Base-by-base conservation (phyloP, 2,797 vertebrate genomes). In the Triplophysa bombifrons region DNA sequence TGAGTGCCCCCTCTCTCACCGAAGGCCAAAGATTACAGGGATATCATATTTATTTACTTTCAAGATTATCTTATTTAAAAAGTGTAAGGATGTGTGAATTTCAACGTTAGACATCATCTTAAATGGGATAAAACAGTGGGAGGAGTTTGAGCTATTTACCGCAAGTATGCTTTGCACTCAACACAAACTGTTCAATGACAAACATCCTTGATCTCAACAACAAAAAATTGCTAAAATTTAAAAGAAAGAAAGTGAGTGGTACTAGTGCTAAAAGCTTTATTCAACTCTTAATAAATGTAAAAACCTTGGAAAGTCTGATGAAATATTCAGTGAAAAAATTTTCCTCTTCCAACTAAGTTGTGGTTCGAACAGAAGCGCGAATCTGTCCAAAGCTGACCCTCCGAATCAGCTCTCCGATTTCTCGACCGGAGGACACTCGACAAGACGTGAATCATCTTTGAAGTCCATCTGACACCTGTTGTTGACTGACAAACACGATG, bases 1-100 rank as follows among this genome's bases (percentile, higher is more conserved):
- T 91, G 87, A 87, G 44, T 84, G 89, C 81, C 88, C 89, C 89
- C 88, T 74, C 90, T 92, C 91, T 87, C 87, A 86, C 85, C 76
- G 76, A 78, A 83, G 85, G 84, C 83, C 86, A 87, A 77, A 77
- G 83, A 90, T 85, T 85, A 81, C 85, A 80, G 76, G 67, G 68
- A 86, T 86, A 86, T 86, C 66, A 48, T 38, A 65, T 67, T 66
- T 78, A 80, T 80, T 86, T 74, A 74, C 86, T 84, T 86, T 77
- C 84, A 72, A 78, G 77, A 90, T 87, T 88, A 80, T 34, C 80
- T 85, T 80, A 86, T 80, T 85, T 76, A 84, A 81, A 71, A 46
- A 44, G 83, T 55, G 50, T 67, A 82, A 65, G 34, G 38, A 38
- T 27, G 71, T 17, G 19, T 44, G 27, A 46, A 66, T 67, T 74